Conservation (phyloP, 2,888 invertebrate species). For the Drepanosiphum platanoidis region DNA sequence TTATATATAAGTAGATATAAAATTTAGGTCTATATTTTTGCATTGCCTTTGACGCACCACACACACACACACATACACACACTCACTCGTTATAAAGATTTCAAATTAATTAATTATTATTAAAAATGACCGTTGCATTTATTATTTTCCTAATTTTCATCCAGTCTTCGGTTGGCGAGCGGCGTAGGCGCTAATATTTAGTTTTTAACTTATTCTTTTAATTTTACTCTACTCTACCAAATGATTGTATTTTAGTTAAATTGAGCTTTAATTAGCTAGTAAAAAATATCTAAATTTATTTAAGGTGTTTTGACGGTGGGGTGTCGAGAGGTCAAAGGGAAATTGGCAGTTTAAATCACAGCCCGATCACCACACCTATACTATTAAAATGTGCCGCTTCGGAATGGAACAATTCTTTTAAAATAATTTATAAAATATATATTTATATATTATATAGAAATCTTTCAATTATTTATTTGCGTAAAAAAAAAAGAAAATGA, state of each 20-base stretch:
- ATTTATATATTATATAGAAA: constrained; percentile 60
- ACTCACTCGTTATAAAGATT: constrained; percentile 27
- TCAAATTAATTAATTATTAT: constrained; percentile 37
- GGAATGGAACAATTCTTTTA: constrained; percentile 53
- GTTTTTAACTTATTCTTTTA: constrained; percentile 20
- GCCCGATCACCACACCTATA: constrained; percentile 60
- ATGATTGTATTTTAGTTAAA: constrained; percentile 60
- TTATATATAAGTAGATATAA: constrained; percentile 55
- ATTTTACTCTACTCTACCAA: constrained; percentile 47
- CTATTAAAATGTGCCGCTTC: constrained; percentile 62
- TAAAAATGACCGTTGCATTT: constrained; percentile 15
- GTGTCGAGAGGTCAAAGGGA: constrained; percentile 55
- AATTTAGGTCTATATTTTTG: constrained; percentile 46
- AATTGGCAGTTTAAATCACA: constrained; percentile 62
- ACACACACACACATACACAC: constrained; percentile 31
- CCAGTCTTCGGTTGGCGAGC: constrained; percentile 45
- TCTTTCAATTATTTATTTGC: constrained; percentile 53
- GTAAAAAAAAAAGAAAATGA: constrained; percentile 52
- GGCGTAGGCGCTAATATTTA: constrained; percentile 29
- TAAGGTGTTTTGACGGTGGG: constrained; percentile 32
- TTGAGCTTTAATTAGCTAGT: constrained; percentile 62
- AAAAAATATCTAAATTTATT: constrained; percentile 52
- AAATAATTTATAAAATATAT: constrained; percentile 62
- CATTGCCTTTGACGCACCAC: constrained; percentile 40
- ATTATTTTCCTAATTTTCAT: constrained; percentile 24